Conservation (phyloP, 1,140 invertebrate species). For the Chionoecetes opilio region DNA sequence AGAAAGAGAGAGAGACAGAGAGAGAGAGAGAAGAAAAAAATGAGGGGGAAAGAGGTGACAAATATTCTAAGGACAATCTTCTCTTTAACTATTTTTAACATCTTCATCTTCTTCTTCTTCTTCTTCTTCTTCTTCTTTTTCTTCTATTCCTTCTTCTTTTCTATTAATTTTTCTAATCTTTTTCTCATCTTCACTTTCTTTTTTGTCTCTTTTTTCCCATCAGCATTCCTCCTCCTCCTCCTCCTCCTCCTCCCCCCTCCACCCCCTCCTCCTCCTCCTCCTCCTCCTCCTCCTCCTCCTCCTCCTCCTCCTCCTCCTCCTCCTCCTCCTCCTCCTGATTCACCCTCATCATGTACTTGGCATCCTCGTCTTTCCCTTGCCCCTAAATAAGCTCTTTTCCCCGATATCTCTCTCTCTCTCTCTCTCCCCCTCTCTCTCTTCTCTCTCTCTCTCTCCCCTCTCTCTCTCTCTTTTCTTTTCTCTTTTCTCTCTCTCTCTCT, state of each 20-base stretch:
- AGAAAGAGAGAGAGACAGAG: too few relatives aligned
- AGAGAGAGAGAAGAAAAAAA: neutral
- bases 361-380: neutral
- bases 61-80: neutral
- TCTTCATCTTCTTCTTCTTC: neutral
- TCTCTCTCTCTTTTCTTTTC: neutral
- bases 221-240: neutral
- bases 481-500: too few relatives aligned
- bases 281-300: too few relatives aligned
- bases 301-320: too few relatives aligned
- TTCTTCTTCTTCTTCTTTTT: neutral
- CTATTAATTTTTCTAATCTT: neutral
- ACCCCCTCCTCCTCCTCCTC: too few relatives aligned
- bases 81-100: neutral
- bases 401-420: too few relatives aligned
- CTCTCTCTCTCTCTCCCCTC: too few relatives aligned
- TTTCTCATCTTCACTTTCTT: neutral
- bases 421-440: too few relatives aligned
- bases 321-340: neutral
- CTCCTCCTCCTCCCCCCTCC: neutral
- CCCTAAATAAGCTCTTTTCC: neutral
- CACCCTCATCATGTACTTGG: slow-evolving; percentile 6
- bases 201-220: neutral
- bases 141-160: neutral
- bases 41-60: neutral